These are phyloP conservation scores for Pyrocoelia pectoralis DNA, from an alignment of 2,888 invertebrate genomes.

Conservation along the genomic window DNA sequence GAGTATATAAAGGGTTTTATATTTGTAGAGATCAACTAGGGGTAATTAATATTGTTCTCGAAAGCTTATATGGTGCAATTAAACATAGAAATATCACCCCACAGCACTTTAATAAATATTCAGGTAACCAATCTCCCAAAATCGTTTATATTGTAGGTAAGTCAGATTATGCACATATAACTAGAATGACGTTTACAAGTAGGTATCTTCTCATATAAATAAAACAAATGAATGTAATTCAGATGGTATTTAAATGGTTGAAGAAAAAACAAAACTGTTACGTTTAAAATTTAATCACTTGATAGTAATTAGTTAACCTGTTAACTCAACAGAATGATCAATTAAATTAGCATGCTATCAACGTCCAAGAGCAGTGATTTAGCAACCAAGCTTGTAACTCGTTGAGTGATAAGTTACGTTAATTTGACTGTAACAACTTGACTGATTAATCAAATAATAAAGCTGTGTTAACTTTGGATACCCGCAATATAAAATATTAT, in stretches of 20 bases:
- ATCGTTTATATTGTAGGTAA: too few relatives aligned
- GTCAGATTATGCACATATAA: too few relatives aligned
- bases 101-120: too few relatives aligned
- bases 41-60: too few relatives aligned
- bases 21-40: too few relatives aligned
- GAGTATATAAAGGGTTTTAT: too few relatives aligned
- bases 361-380: slow-evolving; percentile 47
- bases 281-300: slow-evolving; percentile 6
- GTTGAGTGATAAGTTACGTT: slow-evolving; percentile 49
- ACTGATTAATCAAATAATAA: slow-evolving; percentile 47
- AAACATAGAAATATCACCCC: too few relatives aligned
- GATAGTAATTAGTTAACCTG: slow-evolving; percentile 11
- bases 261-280: background rate
- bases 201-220: too few relatives aligned
- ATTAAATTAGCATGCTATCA: slow-evolving; percentile 48
- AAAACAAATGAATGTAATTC: too few relatives aligned
- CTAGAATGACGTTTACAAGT: too few relatives aligned
- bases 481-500: background rate
- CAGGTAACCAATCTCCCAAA: too few relatives aligned
- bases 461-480: background rate
- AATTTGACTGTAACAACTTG: slow-evolving; percentile 48
- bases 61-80: too few relatives aligned
- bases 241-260: background rate
- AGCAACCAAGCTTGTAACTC: slow-evolving; percentile 46
- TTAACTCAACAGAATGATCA: slow-evolving; percentile 39